Base-by-base conservation (phyloP, 2,797 vertebrate genomes). In the Enteromius thamalakanensis region DNA sequence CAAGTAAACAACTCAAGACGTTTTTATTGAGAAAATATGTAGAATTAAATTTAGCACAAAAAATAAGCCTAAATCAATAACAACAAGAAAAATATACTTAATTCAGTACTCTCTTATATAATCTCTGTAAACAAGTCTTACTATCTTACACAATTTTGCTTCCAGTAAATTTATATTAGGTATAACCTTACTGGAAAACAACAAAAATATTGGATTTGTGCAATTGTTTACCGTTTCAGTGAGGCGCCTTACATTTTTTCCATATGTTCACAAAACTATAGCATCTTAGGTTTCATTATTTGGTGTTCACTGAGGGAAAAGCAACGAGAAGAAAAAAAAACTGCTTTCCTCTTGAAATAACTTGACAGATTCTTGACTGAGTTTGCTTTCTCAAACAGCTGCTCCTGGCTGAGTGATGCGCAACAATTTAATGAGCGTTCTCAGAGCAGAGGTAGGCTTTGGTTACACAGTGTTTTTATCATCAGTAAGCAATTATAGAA, bases 281-380 rank as follows among this genome's bases (percentile, higher is more conserved):
- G 80, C 89, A 90, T 89, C 78, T 87, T 91, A 87, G 87, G 86
- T 91, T 91, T 93, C 90, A 91, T 92, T 91, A 92, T 74, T 90
- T 88, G 83, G 77, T 75, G 90, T 91, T 92, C 89, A 90, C 90
- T 87, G 86, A 71, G 55, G 11, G 29, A 81, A 69, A 77, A 71
- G 26, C 60, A 60, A 15, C 42, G 81, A 85, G 76, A 76, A 86
- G 85, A 68, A 77, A 67, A 79, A 64, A 79, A 84, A 84, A 40
- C 87, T 84, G 86, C 87, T 80, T 76, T 87, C 79, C 67, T 60
- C 86, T 82, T 83, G 88, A 92, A 91, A 92, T 81, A 85, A 90
- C 88, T 87, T 87, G 88, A 91, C 89, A 91, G 87, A 89, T 89
- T 90, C 74, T 74, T 81, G 74, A 81, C 77, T 75, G 75, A 74